Percentiles rank a stretch among this genome's conserved stretches.
phyloP scores from a whole-genome alignment of 2,888 invertebrate species.

The Ennomos quercinarius region DNA sequence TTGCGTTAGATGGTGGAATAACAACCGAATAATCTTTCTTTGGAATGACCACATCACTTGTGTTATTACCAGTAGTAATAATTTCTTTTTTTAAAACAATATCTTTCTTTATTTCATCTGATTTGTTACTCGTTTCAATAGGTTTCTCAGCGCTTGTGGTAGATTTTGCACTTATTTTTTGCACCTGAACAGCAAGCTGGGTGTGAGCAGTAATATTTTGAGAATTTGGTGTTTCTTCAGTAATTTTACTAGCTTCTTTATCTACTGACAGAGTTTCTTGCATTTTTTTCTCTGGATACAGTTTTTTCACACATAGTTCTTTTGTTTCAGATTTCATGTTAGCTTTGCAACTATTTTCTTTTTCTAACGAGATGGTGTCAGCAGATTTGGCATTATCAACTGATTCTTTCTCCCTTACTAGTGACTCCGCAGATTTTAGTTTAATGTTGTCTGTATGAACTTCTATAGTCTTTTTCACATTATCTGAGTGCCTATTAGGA shows the following conservation, averaged over 20 bases:
- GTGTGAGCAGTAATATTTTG: not conserved
- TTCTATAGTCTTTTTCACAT: conserved; percentile 78
- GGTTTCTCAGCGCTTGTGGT: no score
- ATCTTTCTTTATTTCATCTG: not conserved
- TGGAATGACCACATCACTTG: not conserved
- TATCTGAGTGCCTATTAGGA: conserved; percentile 75
- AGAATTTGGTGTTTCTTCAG: conserved; percentile 4
- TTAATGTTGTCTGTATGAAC: conserved; percentile 73
- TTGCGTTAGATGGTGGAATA: not conserved
- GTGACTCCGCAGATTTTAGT: conserved; percentile 54
- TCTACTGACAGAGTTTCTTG: conserved; percentile 3
- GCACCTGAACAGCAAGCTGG: no score
- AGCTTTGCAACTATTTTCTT: not conserved
- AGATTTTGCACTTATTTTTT: no score
- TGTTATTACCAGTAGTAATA: not conserved
- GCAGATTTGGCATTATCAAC: conserved; percentile 23
- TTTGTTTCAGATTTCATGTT: not conserved
- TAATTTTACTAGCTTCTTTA: conserved; percentile 3
- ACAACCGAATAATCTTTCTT: conserved; percentile 5
- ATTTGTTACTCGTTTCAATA: no score
- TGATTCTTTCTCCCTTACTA: conserved; percentile 36
- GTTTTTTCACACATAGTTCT: conserved; percentile 11
- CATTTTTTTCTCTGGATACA: conserved; percentile 5
- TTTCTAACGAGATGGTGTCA: conserved; percentile 9
- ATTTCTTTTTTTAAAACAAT: not conserved